These are phyloP conservation scores for Vireo griseus DNA, from an alignment of 2,797 vertebrate species.

Conservation along the genomic window DNA sequence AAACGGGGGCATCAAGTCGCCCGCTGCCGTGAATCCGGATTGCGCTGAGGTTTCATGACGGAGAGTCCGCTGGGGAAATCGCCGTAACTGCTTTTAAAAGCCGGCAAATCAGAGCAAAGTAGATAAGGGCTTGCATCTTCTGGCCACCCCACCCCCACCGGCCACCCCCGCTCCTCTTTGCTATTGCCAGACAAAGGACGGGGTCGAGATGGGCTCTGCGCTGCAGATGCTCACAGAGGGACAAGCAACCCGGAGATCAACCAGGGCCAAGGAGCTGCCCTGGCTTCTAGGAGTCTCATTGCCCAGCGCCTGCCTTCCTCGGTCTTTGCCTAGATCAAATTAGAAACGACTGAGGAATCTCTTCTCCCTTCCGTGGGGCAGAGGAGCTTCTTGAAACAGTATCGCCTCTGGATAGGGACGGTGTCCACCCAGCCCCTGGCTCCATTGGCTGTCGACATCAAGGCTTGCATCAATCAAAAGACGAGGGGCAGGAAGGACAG, in stretches of 20 bases:
- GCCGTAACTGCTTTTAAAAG: neutral
- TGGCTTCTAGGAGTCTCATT: neutral
- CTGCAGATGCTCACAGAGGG: conserved; percentile 14
- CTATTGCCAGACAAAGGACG: conserved; percentile 3
- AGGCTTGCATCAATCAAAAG: neutral
- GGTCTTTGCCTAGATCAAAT: neutral
- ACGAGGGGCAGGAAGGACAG: neutral
- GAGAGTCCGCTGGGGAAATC: neutral
- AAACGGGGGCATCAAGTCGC: neutral
- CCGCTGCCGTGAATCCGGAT: neutral
- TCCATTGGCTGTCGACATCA: neutral
- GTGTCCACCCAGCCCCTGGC: neutral
- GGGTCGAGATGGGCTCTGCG: neutral
- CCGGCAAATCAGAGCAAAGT: neutral
- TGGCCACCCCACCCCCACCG: neutral
- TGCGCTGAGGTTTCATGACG: neutral
- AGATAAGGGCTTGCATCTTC: neutral
- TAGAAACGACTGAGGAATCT: neutral
- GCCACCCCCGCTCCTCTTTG: neutral
- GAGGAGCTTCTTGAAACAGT: neutral
- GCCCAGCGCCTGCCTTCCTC: neutral
- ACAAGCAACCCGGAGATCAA: neutral
- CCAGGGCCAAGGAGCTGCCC: neutral
- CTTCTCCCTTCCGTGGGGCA: neutral
- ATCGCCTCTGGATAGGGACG: neutral